Evolutionary conservation across 2,888 invertebrate species (phyloP), one percentile per base, ranked within the genome.

Genomic region (Cactoblastis cactorum): DNA sequence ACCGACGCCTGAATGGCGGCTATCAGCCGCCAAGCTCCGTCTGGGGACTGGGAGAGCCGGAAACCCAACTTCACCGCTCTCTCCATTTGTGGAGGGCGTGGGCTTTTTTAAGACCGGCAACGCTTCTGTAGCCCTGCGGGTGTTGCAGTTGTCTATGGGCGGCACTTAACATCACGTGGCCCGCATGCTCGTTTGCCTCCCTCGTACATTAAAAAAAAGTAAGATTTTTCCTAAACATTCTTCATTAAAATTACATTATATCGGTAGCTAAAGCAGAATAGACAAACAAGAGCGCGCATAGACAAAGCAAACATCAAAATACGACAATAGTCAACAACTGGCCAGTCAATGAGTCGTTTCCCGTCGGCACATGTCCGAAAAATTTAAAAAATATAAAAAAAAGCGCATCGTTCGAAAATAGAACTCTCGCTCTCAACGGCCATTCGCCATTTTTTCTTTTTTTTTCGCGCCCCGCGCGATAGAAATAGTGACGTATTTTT

Each of bases 401-500:
- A 47, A 34, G 39, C 57, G 57, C 72, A 67, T 67, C 70, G 74
- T 77, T 79, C 78, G 71, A 80, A 83, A 83, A 85, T 82, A 84
- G 81, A 76, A 83, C 84, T 85, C 74, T 86, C 85, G 65, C 83
- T 87, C 74, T 85, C 86, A 58, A 49, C 65, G 67, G 54, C 63
- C 68, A 67, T 72, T 74, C 69, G 65, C 67, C 63, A 65, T 75
- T 79, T 77, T 82, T 75, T 69, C 67, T 71, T 76, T 73, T 75
- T 35, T 79, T 80, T 76, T 76, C 75, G 75, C 74, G 66, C 72
- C 72, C 75, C 69, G 75, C 76, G 77, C 85, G 80, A 83, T 86
- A 86, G 86, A 79, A 86, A 81, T 83, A 85, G 87, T 87, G 87
- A 82, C 81, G 83, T 78, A 77, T 82, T 85, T 84, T 80, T 80